Percentiles rank a stretch among this genome's conserved stretches.
Evolutionary conservation across 2,113 vertebrate species (phyloP).

Genomic region (Rhea americana): DNA sequence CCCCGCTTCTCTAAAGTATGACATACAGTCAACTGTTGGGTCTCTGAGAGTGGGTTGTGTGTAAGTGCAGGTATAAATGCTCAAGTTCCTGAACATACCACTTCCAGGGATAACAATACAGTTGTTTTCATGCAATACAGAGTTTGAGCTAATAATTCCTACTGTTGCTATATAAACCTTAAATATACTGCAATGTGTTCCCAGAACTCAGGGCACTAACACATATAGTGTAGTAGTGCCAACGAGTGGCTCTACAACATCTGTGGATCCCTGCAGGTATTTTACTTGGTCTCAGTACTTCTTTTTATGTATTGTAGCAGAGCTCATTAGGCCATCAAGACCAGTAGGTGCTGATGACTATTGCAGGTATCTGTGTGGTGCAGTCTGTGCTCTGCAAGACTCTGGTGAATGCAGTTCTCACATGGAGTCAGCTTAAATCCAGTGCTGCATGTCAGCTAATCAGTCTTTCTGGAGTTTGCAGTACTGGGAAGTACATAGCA

Average conservation of each 20-base stretch:
- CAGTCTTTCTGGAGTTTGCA: not conserved
- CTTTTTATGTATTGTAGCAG: rapidly evolving
- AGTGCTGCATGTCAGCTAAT: rapidly evolving
- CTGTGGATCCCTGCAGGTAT: not conserved
- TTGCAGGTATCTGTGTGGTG: not conserved
- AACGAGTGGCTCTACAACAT: not conserved
- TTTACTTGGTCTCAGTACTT: not conserved
- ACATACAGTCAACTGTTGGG: not conserved
- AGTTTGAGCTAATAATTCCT: not conserved
- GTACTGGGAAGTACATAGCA: not conserved
- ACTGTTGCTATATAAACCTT: not conserved
- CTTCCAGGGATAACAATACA: not conserved
- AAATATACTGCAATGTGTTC: not conserved
- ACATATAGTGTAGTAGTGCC: rapidly evolving
- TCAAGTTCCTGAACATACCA: not conserved
- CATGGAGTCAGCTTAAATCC: rapidly evolving
- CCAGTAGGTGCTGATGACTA: not conserved
- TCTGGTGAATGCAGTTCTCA: not conserved
- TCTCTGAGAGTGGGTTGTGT: not conserved
- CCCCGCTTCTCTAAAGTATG: not conserved
- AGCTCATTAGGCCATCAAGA: not conserved
- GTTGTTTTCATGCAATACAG: not conserved
- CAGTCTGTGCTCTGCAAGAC: not conserved
- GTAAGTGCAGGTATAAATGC: not conserved
- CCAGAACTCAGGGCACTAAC: not conserved